Conservation (phyloP, 92 coral and sea anemone species). For the Parazoanthus darwini region DNA sequence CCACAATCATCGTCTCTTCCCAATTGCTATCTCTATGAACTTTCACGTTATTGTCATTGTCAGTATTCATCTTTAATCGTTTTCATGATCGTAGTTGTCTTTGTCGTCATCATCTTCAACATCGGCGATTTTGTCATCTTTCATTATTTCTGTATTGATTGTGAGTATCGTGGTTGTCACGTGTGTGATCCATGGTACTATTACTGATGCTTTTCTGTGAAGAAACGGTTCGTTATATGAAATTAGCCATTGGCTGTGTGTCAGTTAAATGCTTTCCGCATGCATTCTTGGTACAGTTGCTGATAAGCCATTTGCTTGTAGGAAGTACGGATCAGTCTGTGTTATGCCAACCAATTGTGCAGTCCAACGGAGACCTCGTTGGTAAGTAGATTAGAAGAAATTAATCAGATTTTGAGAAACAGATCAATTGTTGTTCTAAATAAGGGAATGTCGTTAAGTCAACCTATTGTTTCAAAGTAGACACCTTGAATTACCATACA, state of each 20-base stretch:
- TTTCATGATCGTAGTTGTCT: too few species aligned
- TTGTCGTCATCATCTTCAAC: neutral
- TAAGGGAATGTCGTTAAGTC: too few species aligned
- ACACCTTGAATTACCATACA: neutral
- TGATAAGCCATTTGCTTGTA: conserved; percentile 36
- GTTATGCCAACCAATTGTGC: conserved; percentile 96
- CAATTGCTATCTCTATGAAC: too few species aligned
- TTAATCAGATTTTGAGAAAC: neutral
- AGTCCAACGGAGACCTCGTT: conserved; percentile 89
- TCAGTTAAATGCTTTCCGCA: neutral
- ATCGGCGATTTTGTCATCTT: too few species aligned
- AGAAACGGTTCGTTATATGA: neutral
- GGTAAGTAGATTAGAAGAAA: conserved; percentile 54
- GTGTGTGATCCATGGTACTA: neutral
- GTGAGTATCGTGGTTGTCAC: neutral
- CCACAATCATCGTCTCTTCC: too few species aligned
- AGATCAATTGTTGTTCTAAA: neutral
- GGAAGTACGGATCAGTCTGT: conserved; percentile 98
- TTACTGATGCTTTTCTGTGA: neutral
- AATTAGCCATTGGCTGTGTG: neutral
- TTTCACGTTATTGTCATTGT: too few species aligned
- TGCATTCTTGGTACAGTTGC: neutral
- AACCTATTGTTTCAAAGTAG: neutral
- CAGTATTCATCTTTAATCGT: too few species aligned
- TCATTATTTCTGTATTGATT: too few species aligned